These are phyloP conservation scores for Talpa occidentalis DNA, from an alignment of 2,113 vertebrate genomes.

Conservation along the genomic window DNA sequence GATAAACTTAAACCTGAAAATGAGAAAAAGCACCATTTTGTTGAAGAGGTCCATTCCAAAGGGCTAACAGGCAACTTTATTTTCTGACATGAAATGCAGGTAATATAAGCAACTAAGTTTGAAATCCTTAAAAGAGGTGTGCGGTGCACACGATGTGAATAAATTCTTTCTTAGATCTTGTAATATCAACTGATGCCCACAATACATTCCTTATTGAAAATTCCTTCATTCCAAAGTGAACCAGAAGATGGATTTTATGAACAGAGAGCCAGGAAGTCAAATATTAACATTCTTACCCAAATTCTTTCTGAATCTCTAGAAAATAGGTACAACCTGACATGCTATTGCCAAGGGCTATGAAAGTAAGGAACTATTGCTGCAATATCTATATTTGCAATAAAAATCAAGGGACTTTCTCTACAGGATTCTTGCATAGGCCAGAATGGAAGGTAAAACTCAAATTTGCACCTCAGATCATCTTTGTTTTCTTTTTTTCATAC, in stretches of 20 bases:
- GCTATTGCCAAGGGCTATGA: neutral
- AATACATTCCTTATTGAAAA: neutral
- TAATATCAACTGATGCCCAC: no score
- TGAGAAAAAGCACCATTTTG: constrained; percentile 79
- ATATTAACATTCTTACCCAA: neutral
- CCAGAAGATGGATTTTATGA: neutral
- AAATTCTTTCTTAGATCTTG: no score
- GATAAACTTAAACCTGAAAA: constrained; percentile 93
- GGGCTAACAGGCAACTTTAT: neutral
- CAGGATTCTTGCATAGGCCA: neutral
- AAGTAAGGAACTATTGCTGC: neutral
- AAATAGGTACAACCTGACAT: neutral
- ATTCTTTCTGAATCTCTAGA: neutral
- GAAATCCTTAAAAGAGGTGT: neutral
- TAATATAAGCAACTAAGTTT: neutral
- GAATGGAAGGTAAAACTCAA: neutral
- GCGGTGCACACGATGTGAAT: no score
- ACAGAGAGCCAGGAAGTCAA: neutral
- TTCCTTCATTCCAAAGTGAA: neutral
- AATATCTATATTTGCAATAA: neutral
- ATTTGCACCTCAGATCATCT: neutral
- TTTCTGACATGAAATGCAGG: neutral
- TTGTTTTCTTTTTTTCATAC: no score
- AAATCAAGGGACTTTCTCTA: neutral
- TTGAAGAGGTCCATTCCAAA: constrained; percentile 26